Percentiles rank a stretch among this genome's conserved stretches.
Conservation (phyloP, 2,888 invertebrate genomes). For the Cactoblastis cactorum region DNA sequence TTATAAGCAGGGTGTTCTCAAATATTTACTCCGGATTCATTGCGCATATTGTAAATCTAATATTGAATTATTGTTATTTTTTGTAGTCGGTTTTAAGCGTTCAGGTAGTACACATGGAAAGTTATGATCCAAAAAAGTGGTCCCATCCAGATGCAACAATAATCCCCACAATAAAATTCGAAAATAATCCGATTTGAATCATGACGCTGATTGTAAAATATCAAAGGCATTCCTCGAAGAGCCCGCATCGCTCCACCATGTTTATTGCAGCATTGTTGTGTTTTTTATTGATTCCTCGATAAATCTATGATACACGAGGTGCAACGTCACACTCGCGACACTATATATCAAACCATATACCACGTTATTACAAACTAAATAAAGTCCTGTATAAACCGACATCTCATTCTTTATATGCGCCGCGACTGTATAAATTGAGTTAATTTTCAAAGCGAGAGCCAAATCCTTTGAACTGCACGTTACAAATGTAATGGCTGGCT, state of each 20-base stretch:
- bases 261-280: slow-evolving; percentile 52
- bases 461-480: slow-evolving; percentile 16
- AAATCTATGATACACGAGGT: slow-evolving; percentile 47
- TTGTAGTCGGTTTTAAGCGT: background rate
- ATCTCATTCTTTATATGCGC: background rate
- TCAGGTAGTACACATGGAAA: background rate
- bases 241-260: slow-evolving; percentile 31
- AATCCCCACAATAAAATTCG: slow-evolving; percentile 40
- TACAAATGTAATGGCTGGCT: slow-evolving; percentile 16
- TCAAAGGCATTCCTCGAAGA: slow-evolving; percentile 29
- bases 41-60: background rate
- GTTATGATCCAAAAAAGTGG: slow-evolving; percentile 18
- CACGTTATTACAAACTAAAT: no score
- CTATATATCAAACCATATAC: slow-evolving; percentile 53
- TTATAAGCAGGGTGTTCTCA: no score
- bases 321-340: slow-evolving; percentile 52
- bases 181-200: slow-evolving; percentile 52
- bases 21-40: no score
- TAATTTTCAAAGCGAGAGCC: slow-evolving; percentile 2
- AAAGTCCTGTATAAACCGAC: no score
- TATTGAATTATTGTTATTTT: background rate
- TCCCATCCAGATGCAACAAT: slow-evolving; percentile 22
- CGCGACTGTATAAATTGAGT: background rate
- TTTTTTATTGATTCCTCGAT: slow-evolving; percentile 61
- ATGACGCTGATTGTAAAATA: slow-evolving; percentile 49